These are phyloP conservation scores for Bufo gargarizans DNA, from an alignment of 2,113 vertebrate genomes.

Conservation along the genomic window DNA sequence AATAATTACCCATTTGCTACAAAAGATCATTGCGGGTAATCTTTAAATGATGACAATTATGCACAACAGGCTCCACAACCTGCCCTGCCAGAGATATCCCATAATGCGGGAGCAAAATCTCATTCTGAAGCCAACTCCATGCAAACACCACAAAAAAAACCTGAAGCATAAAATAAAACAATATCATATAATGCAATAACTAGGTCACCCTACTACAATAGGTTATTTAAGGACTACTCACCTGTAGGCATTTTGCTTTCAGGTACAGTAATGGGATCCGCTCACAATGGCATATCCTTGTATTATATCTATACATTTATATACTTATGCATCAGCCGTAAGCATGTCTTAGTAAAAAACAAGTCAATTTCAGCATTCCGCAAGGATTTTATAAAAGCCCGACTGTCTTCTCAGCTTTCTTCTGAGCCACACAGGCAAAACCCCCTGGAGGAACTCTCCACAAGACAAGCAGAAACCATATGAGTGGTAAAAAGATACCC, in stretches of 20 bases:
- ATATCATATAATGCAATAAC: not conserved
- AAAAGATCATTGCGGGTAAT: not conserved
- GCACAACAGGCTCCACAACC: not conserved
- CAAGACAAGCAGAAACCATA: not conserved
- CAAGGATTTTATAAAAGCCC: not conserved
- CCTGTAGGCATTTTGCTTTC: constrained; percentile 61
- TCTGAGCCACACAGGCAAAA: not conserved
- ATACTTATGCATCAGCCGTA: not conserved
- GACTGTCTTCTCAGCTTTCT: constrained; percentile 7
- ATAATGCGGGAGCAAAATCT: not conserved
- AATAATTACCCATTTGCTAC: constrained; percentile 17
- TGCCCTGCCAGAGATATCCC: not conserved
- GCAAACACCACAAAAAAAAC: not conserved
- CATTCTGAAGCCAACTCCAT: not conserved
- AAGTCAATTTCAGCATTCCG: not conserved
- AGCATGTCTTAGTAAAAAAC: not conserved
- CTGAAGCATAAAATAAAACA: not conserved
- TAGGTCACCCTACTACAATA: not conserved
- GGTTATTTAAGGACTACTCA: constrained; percentile 25
- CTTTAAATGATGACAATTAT: constrained; percentile 6
- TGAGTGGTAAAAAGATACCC: constrained; percentile 38
- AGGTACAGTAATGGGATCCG: not conserved
- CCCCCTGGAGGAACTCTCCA: constrained; percentile 39
- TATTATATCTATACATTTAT: not conserved
- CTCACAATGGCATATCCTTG: not conserved